These are phyloP conservation scores for Artibeus lituratus DNA, from an alignment of 2,797 vertebrate genomes.

Conservation along the genomic window DNA sequence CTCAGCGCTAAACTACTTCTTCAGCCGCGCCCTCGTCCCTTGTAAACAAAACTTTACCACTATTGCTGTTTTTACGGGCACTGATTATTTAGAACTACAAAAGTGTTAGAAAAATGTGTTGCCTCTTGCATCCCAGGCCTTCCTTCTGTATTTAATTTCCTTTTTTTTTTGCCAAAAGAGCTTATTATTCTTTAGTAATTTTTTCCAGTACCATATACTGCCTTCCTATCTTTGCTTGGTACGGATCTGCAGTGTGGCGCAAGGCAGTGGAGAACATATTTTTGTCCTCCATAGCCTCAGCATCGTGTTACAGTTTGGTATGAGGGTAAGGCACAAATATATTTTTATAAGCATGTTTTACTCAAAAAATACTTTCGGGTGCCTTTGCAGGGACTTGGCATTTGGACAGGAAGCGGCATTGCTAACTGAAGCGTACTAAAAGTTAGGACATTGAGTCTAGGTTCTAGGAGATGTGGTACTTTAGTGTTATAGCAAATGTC, in stretches of 20 bases:
- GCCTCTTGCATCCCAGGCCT: not conserved
- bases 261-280: not conserved
- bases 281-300: not conserved
- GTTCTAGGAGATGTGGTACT: not conserved
- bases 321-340: not conserved
- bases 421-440: not conserved
- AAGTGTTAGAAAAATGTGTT: not conserved
- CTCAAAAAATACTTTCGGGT: constrained; percentile 5
- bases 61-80: not conserved
- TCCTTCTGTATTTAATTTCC: constrained; percentile 19
- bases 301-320: not conserved
- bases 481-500: not conserved
- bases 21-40: not conserved
- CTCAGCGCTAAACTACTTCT: not conserved
- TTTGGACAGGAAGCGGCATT: not conserved
- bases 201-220: not conserved
- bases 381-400: not conserved
- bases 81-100: not conserved
- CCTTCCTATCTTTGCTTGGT: not conserved
- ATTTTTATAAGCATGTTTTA: not conserved
- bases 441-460: not conserved
- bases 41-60: not conserved
- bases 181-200: not conserved
- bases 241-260: not conserved
- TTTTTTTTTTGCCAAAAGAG: not conserved